Conservation (phyloP, 2,797 vertebrate genomes). For the Myotis planiceps region DNA sequence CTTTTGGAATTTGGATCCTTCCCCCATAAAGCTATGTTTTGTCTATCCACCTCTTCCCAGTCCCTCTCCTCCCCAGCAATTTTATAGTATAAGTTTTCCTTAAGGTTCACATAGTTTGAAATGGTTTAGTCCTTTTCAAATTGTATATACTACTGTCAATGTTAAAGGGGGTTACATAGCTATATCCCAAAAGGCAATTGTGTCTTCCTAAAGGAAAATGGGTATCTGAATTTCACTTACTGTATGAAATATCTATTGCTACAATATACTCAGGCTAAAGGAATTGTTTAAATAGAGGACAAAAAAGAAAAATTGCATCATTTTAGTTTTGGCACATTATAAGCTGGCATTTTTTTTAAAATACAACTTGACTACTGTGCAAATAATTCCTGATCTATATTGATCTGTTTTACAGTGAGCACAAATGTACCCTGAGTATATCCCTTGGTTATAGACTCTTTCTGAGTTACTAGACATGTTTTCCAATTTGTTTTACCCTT, state of each 20-base stretch:
- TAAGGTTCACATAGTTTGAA: background rate
- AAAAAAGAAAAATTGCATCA: background rate
- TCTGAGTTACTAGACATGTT: background rate
- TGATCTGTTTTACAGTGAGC: background rate
- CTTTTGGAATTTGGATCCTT: background rate
- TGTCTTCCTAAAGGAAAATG: background rate
- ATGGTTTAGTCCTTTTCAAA: background rate
- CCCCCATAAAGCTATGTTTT: background rate
- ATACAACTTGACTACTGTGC: background rate
- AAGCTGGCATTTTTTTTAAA: background rate
- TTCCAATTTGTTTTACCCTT: conserved; percentile 22
- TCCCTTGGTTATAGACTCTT: background rate
- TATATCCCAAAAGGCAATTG: background rate
- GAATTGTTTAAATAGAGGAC: background rate
- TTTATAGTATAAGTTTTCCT: background rate
- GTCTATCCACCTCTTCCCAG: background rate
- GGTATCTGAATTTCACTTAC: background rate
- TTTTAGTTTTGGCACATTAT: conserved; percentile 4
- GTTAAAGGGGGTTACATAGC: background rate
- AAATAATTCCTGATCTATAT: background rate
- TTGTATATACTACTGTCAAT: background rate
- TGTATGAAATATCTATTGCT: background rate
- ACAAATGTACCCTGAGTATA: background rate
- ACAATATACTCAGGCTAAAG: background rate
- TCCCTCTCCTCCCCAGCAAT: background rate